Evolutionary conservation across 2,888 invertebrate species (phyloP).

Genomic region (Steinernema carpocapsae): DNA sequence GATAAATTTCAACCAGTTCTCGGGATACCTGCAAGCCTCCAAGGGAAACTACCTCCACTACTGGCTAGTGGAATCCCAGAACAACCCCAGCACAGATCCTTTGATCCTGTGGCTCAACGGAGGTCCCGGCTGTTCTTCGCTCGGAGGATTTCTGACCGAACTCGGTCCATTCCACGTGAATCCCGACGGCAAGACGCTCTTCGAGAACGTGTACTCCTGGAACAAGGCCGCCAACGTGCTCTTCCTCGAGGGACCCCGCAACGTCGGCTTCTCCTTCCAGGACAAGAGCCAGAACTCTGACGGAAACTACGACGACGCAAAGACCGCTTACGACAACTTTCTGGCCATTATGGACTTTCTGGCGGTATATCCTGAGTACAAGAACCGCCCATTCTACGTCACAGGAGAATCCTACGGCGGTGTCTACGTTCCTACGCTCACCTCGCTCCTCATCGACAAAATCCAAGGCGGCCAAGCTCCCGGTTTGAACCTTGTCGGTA

Average conservation of each 20-base stretch:
- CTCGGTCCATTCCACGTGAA: conserved; percentile 70
- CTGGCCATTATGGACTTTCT: conserved; percentile 72
- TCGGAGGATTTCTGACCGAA: conserved; percentile 70
- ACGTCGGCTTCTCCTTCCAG: conserved; percentile 30
- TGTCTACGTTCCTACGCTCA: conserved; percentile 71
- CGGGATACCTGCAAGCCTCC: conserved; percentile 69
- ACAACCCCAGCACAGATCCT: conserved; percentile 70
- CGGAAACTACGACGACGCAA: background rate
- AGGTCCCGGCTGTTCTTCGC: conserved; percentile 72
- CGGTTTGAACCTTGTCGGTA: conserved; percentile 57
- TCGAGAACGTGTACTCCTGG: conserved; percentile 63
- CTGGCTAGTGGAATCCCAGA: conserved; percentile 69
- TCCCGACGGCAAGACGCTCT: conserved; percentile 63
- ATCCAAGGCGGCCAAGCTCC: conserved; percentile 60
- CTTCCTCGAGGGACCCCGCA: conserved; percentile 37
- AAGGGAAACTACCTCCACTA: conserved; percentile 70
- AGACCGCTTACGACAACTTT: conserved; percentile 71
- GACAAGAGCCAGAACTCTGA: conserved; percentile 30
- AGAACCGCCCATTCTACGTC: conserved; percentile 70
- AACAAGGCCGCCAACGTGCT: conserved; percentile 39
- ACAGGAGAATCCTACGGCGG: conserved; percentile 72
- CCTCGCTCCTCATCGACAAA: conserved; percentile 69
- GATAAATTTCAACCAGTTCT: conserved; percentile 70
- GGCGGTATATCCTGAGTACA: conserved; percentile 70
- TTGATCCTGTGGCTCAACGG: conserved; percentile 71